Evolutionary conservation across 1,140 invertebrate species (phyloP), one percentile per base, ranked within the genome.

Genomic region (Bombus haemorrhoidalis): DNA sequence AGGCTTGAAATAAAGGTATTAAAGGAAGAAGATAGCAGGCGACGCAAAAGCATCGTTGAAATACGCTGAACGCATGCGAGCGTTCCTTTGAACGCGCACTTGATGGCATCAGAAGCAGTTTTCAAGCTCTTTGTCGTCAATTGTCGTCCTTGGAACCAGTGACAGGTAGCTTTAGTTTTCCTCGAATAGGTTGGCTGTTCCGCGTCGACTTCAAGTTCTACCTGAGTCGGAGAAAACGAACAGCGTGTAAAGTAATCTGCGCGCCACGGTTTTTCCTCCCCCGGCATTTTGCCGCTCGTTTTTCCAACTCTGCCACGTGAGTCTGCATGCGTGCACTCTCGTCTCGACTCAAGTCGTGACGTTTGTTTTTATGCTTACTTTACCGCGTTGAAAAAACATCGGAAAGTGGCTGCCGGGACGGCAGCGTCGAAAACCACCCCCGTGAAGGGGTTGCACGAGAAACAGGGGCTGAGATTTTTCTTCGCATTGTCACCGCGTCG

Each of bases 341-440:
- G 77, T 47, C 76, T 72, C 59, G 74, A 28, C 64, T 77, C 39
- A 18, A 75, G 81, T 86, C 85, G 68, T 78, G 82, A 80, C 81
- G 87, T 81, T 89, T 86, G 87, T 86, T 86, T 89, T 86, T 73
- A 71, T 74, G 72, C 76, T 86, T 80, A 80, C 69, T 83, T 83
- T 84, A 81, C 80, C 77, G 62, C 73, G 77, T 34, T 74, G 81
- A 84, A 89, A 80, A 80, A 71, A 32, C 47, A 62, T 57, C 25
- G 83, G 25, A 62, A 80, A 72, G 57, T 80, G 68, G 68, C 73
- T 77, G 81, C 41, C 81, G 43, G 73, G 43, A 77, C 81, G 73
- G 62, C 43, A 53, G 73, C 62, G 62, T 83, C 41, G 41, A 83
- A 75, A 34, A 68, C 71, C 72, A 53, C 39, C 72, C n/a, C 64